These are phyloP conservation scores for Cnemophilus loriae DNA, from an alignment of 2,113 vertebrate genomes.

Conservation along the genomic window DNA sequence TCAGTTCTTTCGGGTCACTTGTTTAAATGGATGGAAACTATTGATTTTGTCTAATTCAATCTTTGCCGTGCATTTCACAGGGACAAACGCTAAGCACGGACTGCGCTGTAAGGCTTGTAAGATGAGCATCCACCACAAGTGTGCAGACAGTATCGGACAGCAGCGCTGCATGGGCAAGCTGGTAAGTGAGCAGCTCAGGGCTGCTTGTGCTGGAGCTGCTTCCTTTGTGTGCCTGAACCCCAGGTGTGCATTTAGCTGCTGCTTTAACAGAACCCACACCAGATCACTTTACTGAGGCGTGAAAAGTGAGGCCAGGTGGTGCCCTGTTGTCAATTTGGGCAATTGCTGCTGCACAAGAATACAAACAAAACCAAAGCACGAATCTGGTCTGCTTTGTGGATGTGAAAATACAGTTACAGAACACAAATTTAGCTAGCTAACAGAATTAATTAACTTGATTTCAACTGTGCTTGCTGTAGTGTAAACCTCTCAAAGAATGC, in stretches of 20 bases:
- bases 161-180: conserved; percentile 98
- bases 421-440: background rate
- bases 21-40: conserved; percentile 46
- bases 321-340: background rate
- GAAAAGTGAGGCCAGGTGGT: background rate
- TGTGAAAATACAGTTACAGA: background rate
- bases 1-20: background rate
- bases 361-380: background rate
- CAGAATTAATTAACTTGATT: background rate
- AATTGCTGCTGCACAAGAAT: background rate
- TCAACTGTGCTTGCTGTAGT: background rate
- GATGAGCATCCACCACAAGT: conserved; percentile 98
- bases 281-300: fast-evolving
- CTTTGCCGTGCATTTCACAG: conserved; percentile 66
- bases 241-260: background rate
- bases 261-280: background rate
- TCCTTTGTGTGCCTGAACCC: background rate
- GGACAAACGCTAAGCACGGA: conserved; percentile 89
- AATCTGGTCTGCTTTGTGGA: background rate
- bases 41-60: conserved; percentile 33
- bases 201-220: background rate
- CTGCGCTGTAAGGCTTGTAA: conserved; percentile 98
- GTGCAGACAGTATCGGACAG: conserved; percentile 82
- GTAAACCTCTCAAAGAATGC: background rate
- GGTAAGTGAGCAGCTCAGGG: conserved; percentile 74